These are phyloP conservation scores for Lycocerus yunnanus DNA, from an alignment of 2,888 invertebrate genomes.

Conservation along the genomic window DNA sequence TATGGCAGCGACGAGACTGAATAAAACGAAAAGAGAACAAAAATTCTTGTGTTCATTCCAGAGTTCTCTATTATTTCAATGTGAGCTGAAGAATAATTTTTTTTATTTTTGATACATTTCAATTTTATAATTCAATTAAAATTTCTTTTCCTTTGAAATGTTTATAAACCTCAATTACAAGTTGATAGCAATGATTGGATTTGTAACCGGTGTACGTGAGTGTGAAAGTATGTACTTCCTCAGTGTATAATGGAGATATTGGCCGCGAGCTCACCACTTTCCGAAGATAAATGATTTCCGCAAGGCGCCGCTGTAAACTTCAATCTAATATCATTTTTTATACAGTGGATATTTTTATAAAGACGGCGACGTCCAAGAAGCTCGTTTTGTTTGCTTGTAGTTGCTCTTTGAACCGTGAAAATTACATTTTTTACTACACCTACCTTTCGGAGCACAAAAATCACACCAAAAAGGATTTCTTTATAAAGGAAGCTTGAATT, in stretches of 20 bases:
- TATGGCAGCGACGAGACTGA: too few species aligned
- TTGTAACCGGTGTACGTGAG: constrained; percentile 28
- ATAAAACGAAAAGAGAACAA: too few species aligned
- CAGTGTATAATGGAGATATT: constrained; percentile 26
- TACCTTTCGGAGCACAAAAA: not conserved
- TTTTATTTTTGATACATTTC: too few species aligned
- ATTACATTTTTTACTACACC: constrained; percentile 7
- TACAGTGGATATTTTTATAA: constrained; percentile 20
- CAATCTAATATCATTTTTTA: constrained; percentile 18
- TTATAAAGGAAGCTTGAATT: not conserved
- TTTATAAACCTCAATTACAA: not conserved
- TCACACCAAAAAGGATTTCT: not conserved
- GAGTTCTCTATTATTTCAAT: too few species aligned
- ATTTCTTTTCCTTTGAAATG: not conserved
- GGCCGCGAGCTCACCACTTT: constrained; percentile 21
- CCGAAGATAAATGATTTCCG: constrained; percentile 30
- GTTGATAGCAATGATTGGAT: constrained; percentile 15
- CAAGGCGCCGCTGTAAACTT: constrained; percentile 16
- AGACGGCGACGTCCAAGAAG: not conserved
- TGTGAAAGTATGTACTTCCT: constrained; percentile 27
- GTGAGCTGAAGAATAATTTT: too few species aligned
- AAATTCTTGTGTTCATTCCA: too few species aligned
- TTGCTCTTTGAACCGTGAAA: constrained; percentile 16
- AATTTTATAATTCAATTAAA: not conserved
- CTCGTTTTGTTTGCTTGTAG: constrained; percentile 14